Base-by-base conservation (phyloP, 2,888 invertebrate genomes). In the Acanthococcus lagerstroemiae region DNA sequence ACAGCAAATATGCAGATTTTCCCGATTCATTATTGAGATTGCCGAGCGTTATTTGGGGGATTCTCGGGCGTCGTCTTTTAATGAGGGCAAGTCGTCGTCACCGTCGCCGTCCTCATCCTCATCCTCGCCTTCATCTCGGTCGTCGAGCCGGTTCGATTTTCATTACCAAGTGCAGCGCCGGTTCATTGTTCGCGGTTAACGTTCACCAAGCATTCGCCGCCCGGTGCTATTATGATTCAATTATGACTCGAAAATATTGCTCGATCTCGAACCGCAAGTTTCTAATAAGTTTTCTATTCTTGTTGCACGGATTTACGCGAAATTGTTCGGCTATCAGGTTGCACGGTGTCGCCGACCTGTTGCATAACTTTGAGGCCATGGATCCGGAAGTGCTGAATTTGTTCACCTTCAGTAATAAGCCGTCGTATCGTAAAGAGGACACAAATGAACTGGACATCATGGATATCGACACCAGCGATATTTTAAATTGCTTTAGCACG, bases 381-480 rank as follows among this genome's bases (percentile, higher is more conserved):
- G 66, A 66, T 56, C 66, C 66, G 45, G 66, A 66, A 1, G 55
- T 66, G 24, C 46, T 56, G 24, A 66, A 66, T 56, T 30, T 66
- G 5, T 45, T 66, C n/a, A 56, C 55, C 4, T 56, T 55, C 22
- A 45, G 30, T 1, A 56, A 55, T 15, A 61, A 52, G 24, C 25
- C 55, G 15, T 48, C 24, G n/a, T n/a, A 46, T 19, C 25, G 48
- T 46, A 44, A 27, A 27, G 50, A 17, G 25, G 66, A 66, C 19
- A 46, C 30, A 3, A 45, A 27, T 21, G 66, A 66, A 46, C 55
- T 66, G 27, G 66, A 66, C 37, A 55, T 66, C 27, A 25, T 46
- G 48, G 66, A 66, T 6, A 21, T 66, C 27, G 66, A 66, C n/a
- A 66, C 66, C 19, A 66, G 55, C 37, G 66, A 66, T 56, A 66